A percentile compares a stretch with the other conserved stretches of the same genome.
Evolutionary conservation across 2,888 invertebrate genomes (phyloP).

Genomic region (Liodrosophila aerea): DNA sequence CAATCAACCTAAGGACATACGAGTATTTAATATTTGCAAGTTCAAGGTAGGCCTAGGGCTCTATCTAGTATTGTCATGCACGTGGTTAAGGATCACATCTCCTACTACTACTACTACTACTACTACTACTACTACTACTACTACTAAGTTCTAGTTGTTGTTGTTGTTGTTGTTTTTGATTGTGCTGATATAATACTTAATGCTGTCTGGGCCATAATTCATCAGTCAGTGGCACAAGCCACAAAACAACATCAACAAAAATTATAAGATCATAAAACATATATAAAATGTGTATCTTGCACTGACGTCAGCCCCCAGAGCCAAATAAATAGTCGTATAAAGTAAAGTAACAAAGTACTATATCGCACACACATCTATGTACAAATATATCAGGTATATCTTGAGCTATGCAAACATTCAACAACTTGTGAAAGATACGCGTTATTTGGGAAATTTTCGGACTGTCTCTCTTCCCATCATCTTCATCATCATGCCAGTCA

Average conservation of each 20-base stretch:
- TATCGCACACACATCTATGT: not conserved
- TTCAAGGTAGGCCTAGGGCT: not conserved
- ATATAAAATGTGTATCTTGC: conserved; percentile 50
- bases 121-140: too few relatives aligned
- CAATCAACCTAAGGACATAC: conserved; percentile 1
- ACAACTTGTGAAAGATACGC: conserved; percentile 29
- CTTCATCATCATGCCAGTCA: conserved; percentile 31
- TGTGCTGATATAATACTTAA: conserved; percentile 35
- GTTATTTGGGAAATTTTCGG: conserved; percentile 35
- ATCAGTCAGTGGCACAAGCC: conserved; percentile 61
- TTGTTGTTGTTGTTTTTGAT: conserved; percentile 2
- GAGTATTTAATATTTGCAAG: not conserved
- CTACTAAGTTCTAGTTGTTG: too few relatives aligned
- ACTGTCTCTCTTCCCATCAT: not conserved
- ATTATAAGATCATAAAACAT: conserved; percentile 57
- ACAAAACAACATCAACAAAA: conserved; percentile 51
- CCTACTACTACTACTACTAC: too few relatives aligned
- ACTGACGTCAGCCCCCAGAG: conserved; percentile 59
- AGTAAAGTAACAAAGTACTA: conserved; percentile 15
- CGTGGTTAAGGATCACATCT: too few relatives aligned
- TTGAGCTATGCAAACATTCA: conserved; percentile 43
- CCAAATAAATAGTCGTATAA: conserved; percentile 37
- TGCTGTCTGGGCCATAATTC: conserved; percentile 53
- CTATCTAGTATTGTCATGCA: not conserved
- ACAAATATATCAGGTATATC: conserved; percentile 4